Conservation (phyloP, 1,140 invertebrate genomes). For the Brachionus paranguensis region DNA sequence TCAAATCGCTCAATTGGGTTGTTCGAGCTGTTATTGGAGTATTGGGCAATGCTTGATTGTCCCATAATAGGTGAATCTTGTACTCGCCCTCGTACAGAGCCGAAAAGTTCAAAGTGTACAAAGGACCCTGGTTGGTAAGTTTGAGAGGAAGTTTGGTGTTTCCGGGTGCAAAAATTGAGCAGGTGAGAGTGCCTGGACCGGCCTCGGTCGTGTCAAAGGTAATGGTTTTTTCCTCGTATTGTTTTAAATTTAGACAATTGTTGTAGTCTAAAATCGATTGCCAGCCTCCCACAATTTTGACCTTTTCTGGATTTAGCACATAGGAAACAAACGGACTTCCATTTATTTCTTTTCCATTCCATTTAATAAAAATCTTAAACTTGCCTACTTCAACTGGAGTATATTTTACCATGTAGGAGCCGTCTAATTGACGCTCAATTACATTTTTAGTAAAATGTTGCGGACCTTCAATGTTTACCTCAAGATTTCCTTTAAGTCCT, state of each 20-base stretch:
- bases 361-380: slow-evolving; percentile 67
- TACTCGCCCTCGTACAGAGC: slow-evolving; percentile 55
- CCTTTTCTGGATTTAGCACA: slow-evolving; percentile 67
- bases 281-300: slow-evolving; percentile 62
- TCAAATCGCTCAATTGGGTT: slow-evolving; percentile 47
- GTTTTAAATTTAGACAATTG: slow-evolving; percentile 64
- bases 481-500: slow-evolving; percentile 40
- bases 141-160: slow-evolving; percentile 51
- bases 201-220: slow-evolving; percentile 63
- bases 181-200: slow-evolving; percentile 59
- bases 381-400: slow-evolving; percentile 66
- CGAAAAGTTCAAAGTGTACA: slow-evolving; percentile 44
- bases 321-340: slow-evolving; percentile 69
- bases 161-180: neutral
- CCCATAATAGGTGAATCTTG: slow-evolving; percentile 59
- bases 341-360: slow-evolving; percentile 59
- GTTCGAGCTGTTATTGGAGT: slow-evolving; percentile 49
- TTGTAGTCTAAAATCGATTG: slow-evolving; percentile 67
- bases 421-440: slow-evolving; percentile 58
- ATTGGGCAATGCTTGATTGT: slow-evolving; percentile 59
- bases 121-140: slow-evolving; percentile 44
- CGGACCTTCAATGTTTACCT: slow-evolving; percentile 55
- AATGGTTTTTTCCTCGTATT: slow-evolving; percentile 60
- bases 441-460: slow-evolving; percentile 64
- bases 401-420: slow-evolving; percentile 64